A percentile compares a stretch with the other conserved stretches of the same genome.
These are phyloP conservation scores for Choreutis nemorana DNA, from an alignment of 2,888 invertebrate species.

Conservation along the genomic window DNA sequence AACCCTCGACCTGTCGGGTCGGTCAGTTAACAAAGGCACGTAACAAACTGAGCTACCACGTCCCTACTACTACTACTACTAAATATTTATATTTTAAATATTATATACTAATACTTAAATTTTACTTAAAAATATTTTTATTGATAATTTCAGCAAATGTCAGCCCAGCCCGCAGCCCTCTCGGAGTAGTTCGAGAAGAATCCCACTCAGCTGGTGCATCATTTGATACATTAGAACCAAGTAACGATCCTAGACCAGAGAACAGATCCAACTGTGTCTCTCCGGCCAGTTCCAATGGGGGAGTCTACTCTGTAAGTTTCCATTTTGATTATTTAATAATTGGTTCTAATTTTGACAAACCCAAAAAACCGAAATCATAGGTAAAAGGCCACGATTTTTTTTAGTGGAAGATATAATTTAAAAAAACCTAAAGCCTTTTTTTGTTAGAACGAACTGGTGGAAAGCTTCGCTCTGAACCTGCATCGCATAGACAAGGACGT, in stretches of 20 bases:
- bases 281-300: conserved; percentile 91
- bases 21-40: no score
- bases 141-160: conserved; percentile 38
- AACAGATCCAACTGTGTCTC: conserved; percentile 77
- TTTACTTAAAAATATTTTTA: not conserved
- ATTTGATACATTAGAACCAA: conserved; percentile 55
- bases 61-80: no score
- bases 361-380: no score
- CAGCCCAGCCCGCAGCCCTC: conserved; percentile 52
- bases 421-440: no score
- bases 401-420: no score
- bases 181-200: conserved; percentile 71
- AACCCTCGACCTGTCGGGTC: no score
- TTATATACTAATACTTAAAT: no score
- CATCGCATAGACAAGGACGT: conserved; percentile 98
- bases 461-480: conserved; percentile 85
- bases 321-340: no score
- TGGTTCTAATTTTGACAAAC: no score
- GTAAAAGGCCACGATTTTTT: no score
- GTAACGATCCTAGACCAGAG: conserved; percentile 38
- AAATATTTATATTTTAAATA: no score
- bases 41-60: no score
- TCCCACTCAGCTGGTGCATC: conserved; percentile 56
- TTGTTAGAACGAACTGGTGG: conserved; percentile 84
- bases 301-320: conserved; percentile 81